phyloP scores from a whole-genome alignment of 2,797 vertebrate species.

The Holocentrus rufus region DNA sequence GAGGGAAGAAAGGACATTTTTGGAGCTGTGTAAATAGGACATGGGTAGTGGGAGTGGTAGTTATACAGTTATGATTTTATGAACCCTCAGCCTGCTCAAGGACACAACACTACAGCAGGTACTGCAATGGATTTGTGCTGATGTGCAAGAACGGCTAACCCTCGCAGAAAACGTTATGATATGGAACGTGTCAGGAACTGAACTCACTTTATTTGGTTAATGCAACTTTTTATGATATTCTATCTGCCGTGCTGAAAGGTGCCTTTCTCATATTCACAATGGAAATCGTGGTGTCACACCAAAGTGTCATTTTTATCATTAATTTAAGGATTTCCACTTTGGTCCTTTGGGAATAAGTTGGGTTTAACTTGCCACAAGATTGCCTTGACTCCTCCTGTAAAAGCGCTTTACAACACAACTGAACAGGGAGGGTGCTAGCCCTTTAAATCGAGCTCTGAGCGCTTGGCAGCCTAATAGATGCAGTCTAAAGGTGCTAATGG shows the following conservation, averaged over 20 bases:
- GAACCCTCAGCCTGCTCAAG: constrained; percentile 35
- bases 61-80: constrained; percentile 48
- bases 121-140: constrained; percentile 22
- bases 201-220: constrained; percentile 6
- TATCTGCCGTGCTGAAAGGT: not conserved
- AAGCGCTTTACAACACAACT: constrained; percentile 42
- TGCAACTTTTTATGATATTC: not conserved
- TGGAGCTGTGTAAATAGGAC: constrained; percentile 38
- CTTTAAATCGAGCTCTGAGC: constrained; percentile 76
- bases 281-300: not conserved
- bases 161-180: not conserved
- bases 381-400: constrained; percentile 45
- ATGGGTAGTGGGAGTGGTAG: constrained; percentile 10
- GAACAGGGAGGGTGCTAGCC: constrained; percentile 59
- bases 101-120: constrained; percentile 8
- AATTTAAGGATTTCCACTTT: constrained; percentile 39
- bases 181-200: not conserved
- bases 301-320: constrained; percentile 18
- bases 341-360: constrained; percentile 12
- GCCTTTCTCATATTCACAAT: constrained; percentile 7
- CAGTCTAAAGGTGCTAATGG: constrained; percentile 80
- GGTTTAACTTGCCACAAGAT: constrained; percentile 32
- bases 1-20: constrained; percentile 60
- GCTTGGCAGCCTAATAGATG: constrained; percentile 78
- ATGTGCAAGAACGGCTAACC: not conserved